A percentile compares a stretch with the other conserved stretches of the same genome.
Conservation (phyloP, 2,888 invertebrate genomes). For the Automeris io region DNA sequence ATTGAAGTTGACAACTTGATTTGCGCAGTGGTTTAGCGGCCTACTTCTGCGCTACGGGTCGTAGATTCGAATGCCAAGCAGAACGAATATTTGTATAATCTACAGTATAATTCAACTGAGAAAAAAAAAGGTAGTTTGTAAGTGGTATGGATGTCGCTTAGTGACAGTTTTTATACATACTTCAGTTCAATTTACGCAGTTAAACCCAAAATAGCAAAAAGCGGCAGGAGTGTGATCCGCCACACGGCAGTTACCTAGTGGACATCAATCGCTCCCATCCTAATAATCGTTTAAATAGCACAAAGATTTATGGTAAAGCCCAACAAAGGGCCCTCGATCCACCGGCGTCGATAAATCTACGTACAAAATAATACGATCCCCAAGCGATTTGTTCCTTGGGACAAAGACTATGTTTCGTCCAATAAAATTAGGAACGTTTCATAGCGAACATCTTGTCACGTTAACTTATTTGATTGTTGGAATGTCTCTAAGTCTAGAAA, state of each 20-base stretch:
- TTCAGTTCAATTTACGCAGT: neutral
- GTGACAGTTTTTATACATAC: neutral
- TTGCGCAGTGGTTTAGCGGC: too few relatives aligned
- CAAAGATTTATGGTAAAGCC: conserved; percentile 69
- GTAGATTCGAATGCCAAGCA: too few relatives aligned
- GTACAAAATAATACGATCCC: conserved; percentile 70
- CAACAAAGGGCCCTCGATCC: conserved; percentile 65
- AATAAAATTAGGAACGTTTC: conserved; percentile 54
- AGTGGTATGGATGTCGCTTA: too few relatives aligned
- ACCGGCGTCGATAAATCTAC: conserved; percentile 67
- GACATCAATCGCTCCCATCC: conserved; percentile 65
- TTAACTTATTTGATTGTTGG: conserved; percentile 25
- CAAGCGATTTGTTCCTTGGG: conserved; percentile 61
- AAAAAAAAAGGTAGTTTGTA: too few relatives aligned
- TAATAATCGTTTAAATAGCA: conserved; percentile 72
- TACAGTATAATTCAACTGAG: too few relatives aligned
- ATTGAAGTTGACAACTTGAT: too few relatives aligned
- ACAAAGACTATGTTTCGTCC: conserved; percentile 63
- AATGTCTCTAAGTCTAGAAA: conserved; percentile 12
- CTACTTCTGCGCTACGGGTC: too few relatives aligned
- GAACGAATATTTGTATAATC: too few relatives aligned
- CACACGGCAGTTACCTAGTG: conserved; percentile 38
- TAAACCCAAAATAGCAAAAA: conserved; percentile 4
- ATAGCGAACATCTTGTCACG: conserved; percentile 22
- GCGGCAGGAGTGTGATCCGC: conserved; percentile 9